Base-by-base conservation (phyloP, 2,888 invertebrate species). In the Carterocephalus palaemon region DNA sequence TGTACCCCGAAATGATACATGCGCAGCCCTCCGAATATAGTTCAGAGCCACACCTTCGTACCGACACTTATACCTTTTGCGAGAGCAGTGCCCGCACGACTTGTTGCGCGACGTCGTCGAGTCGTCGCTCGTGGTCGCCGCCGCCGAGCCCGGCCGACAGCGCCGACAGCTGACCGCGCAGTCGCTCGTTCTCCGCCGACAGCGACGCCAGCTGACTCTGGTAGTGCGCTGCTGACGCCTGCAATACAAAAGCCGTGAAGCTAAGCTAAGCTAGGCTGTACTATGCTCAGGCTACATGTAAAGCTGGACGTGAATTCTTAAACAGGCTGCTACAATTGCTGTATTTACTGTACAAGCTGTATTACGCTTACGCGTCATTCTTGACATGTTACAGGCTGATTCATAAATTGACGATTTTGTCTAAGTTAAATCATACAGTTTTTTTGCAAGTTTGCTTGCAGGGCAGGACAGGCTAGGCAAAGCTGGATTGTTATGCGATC, bases 71-170 rank as follows among this genome's bases (percentile, higher is more conserved):
- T 1, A 94, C 94, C 91, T 95, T 95, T 87, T 95, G 95, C 34
- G 93, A 92, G 57, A 95, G 89, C 52, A 95, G 88, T 36, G 95
- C 95, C 59, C 93, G 91, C 46, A 95, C 93, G 55, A 94, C 93
- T 71, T 93, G 93, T 75, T 93, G 93, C 49, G 93, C 95, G 53
- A 95, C 93, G 80, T 95, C 92, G 82, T 95, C 93, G 64, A 95
- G 80, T 74, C 94, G 89, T 62, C 91, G 83, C 81, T 95, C 93
- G 78, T 95, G 95, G 63, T 94, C 93, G 51, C 91, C 66, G 87
- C 79, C 54, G 75, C 84, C 69, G 62, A 75, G 65, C 1, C 75
- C 73, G 5, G 68, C 71, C 0, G 83, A 69, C 50, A 75, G 61
- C 51, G 71, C 79, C 51, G 70, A 67, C 41, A 91, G 73, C 67